Base-by-base conservation (phyloP, 2,797 vertebrate species). In the Chrosomus eos region DNA sequence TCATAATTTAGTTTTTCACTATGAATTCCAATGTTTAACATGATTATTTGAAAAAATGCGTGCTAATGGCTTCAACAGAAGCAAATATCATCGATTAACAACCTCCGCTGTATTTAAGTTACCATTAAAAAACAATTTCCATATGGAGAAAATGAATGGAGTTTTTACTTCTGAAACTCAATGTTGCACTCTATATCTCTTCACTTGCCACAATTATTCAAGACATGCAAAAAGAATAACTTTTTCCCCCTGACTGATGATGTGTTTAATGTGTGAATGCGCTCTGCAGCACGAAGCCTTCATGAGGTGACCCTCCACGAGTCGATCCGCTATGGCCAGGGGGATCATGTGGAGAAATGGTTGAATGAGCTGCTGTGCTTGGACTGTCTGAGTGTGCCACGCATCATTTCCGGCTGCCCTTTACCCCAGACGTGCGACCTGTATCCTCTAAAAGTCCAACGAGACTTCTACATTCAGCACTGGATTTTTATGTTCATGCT, bases 291-390 rank as follows among this genome's bases (percentile, higher is more conserved):
- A 11, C 96, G 98, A 62, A 94, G 95, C 0, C 90, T 99, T 66
- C 96, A 99, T 0, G 98, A 99, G 92, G 95, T 97, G n/a, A 94
- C 97, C n/a, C 96, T 99, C 26, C 96, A 98, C 0, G 98, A 99
- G 93, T 99, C 98, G 0, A 99, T 99, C 87, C 95, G 98, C 0
- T 99, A 99, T 0, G 96, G 96, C 6, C 96, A 96, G 0, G 97
- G 97, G n/a, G 98, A 99, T 13, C 70, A 95, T 0, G 97, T 99
- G 45, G 98, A 99, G 92, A 97, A 96, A 93, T 99, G 98, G 98
- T 94, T 99, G 40, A 99, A 97, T 0, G 97, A 98, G 19, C 90
- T 99, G 81, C 94, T 99, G 16, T 99, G 98, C 88, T 89, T 99
- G 87, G 97, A 99, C 91, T 99, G 98, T 85, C 95, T 99, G 88